Evolutionary conservation across 2,113 vertebrate genomes (phyloP), one percentile per base, ranked within the genome.

Genomic region (Grantiella picta): DNA sequence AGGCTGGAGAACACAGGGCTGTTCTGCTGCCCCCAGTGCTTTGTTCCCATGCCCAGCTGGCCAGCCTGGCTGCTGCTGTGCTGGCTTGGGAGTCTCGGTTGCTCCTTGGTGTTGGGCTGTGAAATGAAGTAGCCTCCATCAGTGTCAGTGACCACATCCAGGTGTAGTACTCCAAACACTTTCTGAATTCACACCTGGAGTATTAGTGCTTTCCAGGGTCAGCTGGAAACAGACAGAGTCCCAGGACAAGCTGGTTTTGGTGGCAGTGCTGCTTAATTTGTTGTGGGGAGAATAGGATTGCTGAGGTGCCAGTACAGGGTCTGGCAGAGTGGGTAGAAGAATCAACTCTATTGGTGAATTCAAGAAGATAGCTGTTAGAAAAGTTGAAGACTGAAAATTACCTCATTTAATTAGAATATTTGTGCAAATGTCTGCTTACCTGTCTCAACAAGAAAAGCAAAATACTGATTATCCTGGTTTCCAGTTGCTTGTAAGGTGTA

Each of bases 131-230:
- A 22, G 16, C 24, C 4, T 52, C 29, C 11, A 12, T 29, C 18
- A 6, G 20, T 23, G 1, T 3, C 5, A 33, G 47, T 28, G n/a
- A 20, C n/a, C 28, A 2, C 8, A 0, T 19, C 18, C 8, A 19
- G 38, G 13, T 31, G 33, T 10, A 12, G 11, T 24, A 4, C 19
- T 71, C 25, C 59, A 36, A 57, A 11, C 5, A 20, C 12, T 19
- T 53, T 15, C 23, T 47, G 13, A 59, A 64, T 54, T 28, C 53
- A 10, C 15, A 23, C 5, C 11, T 2, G 2, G 35, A 60, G 47
- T 19, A 2, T 9, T 3, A 3, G 19, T 38, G 42, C n/a, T 49
- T 57, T 61, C 47, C 38, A 6, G n/a, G 6, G 31, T 7, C 40
- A 10, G 56, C 50, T n/a, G 61, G 13, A 79, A 36, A 20, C 23